Percentiles rank a stretch among this genome's conserved stretches.
Evolutionary conservation across 2,888 invertebrate species (phyloP).

Genomic region (Callyntrura guangdongensis): DNA sequence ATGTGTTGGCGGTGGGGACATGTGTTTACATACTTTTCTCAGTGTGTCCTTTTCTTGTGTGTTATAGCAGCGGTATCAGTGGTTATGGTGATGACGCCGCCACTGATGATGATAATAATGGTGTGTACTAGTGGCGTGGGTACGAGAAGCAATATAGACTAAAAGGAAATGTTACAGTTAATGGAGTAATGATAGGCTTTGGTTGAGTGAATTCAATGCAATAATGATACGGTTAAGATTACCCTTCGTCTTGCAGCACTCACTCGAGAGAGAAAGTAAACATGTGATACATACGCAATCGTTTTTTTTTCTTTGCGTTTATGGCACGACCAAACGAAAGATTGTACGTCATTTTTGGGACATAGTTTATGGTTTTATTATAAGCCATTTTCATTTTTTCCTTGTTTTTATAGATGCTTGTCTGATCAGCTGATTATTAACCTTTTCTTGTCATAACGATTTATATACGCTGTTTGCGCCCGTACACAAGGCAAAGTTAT

Average conservation of each 20-base stretch:
- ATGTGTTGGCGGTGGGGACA: neutral
- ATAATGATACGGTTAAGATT: conserved; percentile 61
- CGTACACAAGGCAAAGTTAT: neutral
- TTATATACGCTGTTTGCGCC: too few relatives aligned
- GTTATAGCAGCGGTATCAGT: too few relatives aligned
- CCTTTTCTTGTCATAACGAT: neutral
- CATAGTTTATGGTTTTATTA: conserved; percentile 11
- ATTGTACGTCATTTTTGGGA: neutral
- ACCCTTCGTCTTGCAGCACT: conserved; percentile 33
- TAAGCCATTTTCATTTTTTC: too few relatives aligned
- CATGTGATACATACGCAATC: conserved; percentile 23
- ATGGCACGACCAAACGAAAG: neutral
- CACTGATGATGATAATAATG: neutral
- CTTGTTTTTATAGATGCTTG: neutral
- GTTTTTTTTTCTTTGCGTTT: neutral
- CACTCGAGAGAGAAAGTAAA: conserved; percentile 1
- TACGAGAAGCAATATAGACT: conserved; percentile 21
- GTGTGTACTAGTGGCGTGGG: neutral
- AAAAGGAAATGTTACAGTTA: conserved; percentile 53
- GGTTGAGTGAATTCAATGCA: conserved; percentile 63
- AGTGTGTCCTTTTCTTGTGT: neutral
- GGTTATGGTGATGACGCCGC: neutral
- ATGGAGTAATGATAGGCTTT: conserved; percentile 63
- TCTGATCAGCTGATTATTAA: conserved; percentile 27
- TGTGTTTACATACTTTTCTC: too few relatives aligned